Evolutionary conservation across 2,888 invertebrate genomes (phyloP), one percentile per base, ranked within the genome.

Genomic region (Caenorhabditis auriculariae): DNA sequence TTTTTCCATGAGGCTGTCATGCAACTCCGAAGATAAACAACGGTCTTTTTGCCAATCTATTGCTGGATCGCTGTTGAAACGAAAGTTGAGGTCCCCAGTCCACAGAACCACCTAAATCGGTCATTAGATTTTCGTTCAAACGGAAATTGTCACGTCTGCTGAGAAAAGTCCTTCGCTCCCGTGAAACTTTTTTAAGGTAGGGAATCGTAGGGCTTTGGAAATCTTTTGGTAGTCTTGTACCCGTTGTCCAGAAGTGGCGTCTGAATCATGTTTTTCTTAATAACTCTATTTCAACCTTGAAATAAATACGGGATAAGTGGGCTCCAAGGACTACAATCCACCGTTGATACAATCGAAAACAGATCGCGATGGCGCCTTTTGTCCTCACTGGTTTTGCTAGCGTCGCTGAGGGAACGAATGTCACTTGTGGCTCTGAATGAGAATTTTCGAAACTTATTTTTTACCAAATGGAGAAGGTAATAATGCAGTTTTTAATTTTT

Each of bases 301-400:
- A 9, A 45, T 12, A 4, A 45, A 5, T 45, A 81, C 93, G 93
- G 0, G 93, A 91, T 67, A 98, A 87, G 85, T 98, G 96, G 21
- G 92, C 91, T 41, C 93, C 93, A 4, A 96, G 89, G 81, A 98
- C 94, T 4, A 96, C 86, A 83, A 94, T 91, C 12, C 92, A 91
- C 0, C 94, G 92, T 15, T 96, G 96, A 81, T 98, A 96, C 3
- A 96, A 84, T 69, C 90, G 89, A 78, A 98, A 91, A 3, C 90
- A 90, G 75, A 93, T 88, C 0, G 91, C 94, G 0, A 95, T 89
- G 0, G 93, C 94, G 4, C 96, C 96, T 85, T 98, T 96, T 3
- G 87, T 87, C 68, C 85, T 83, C 26, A 95, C 71, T 12, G 78
- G 77, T 32, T 74, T 73, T 2, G 77, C 72, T 24, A 78, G 52